Percentiles rank a stretch among this genome's conserved stretches.
Evolutionary conservation across 2,113 vertebrate species (phyloP).

Genomic region (Aix galericulata): DNA sequence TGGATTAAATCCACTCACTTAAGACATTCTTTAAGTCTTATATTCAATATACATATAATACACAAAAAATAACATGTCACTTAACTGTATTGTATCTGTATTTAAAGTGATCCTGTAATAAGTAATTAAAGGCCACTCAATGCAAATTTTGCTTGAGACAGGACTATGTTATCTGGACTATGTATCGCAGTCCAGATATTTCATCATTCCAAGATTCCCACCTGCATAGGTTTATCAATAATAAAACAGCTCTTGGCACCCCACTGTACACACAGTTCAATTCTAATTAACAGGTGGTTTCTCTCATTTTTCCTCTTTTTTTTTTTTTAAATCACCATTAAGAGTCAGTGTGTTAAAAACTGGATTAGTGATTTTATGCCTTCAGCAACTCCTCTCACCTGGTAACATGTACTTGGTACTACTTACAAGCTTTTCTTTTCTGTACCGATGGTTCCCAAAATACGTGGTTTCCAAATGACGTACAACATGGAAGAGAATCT

Average conservation of each 20-base stretch:
- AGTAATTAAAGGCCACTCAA: conserved; percentile 31
- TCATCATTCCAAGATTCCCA: not conserved
- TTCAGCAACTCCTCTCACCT: not conserved
- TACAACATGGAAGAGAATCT: not conserved
- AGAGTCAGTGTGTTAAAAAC: not conserved
- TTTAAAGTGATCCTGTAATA: conserved; percentile 7
- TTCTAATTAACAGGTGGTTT: not conserved
- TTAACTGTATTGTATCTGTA: not conserved
- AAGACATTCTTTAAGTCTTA: conserved; percentile 1
- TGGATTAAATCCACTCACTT: conserved; percentile 19
- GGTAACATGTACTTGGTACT: not conserved
- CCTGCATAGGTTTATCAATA: not conserved
- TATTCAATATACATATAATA: conserved; percentile 21
- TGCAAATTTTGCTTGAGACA: not conserved
- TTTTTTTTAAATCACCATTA: not conserved
- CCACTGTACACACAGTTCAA: not conserved
- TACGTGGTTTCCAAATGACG: not conserved
- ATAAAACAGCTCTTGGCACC: not conserved
- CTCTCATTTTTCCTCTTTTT: not conserved
- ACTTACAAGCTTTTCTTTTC: not conserved
- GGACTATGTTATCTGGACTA: not conserved
- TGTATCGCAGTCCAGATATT: not conserved
- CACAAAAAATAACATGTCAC: not conserved
- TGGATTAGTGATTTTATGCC: not conserved
- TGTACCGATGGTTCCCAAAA: not conserved